Base-by-base conservation (phyloP, 2,888 invertebrate species). In the Drosophila dives region DNA sequence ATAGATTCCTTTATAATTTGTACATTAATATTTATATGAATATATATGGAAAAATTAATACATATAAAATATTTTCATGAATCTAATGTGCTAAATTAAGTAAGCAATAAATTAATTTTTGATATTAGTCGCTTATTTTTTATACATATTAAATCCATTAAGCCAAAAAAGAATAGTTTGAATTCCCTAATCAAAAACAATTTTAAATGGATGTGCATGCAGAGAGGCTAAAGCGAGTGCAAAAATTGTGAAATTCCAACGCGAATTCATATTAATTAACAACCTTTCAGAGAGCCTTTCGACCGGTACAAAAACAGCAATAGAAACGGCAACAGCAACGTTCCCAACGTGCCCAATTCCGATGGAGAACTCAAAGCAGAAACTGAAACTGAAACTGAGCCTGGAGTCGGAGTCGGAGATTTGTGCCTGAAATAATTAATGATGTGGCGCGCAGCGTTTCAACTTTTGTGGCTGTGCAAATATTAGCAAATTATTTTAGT, bases 401-500 rank as follows among this genome's bases (percentile, higher is more conserved):
- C 74, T 72, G 62, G 62, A 60, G 54, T 53, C 33, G 59, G 29
- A 23, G 23, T 23, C 23, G 23, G 23, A 23, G 23, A 23, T 68
- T 81, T 87, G 75, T 67, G 77, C 64, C 83, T 63, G 64, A 68
- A 75, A 82, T 90, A 89, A 89, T 90, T 89, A 89, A 89, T 89
- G 90, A 88, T 83, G 83, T 76, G 75, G 73, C 70, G 63, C 67
- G 69, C 71, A 67, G 70, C 64, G 53, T 64, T 72, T 72, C 78
- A 78, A 75, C 84, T 80, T 80, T 83, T 76, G 73, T 72, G 53
- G 88, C 75, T 84, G 84, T 83, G 91, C 86, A 91, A 89, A 91
- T 90, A 91, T 90, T 89, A 81, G 86, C 90, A 84, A 90, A 91
- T 91, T 89, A 84, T 85, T 90, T 84, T 86, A 86, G 89, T 85